Percentiles rank a stretch among this genome's conserved stretches.
Conservation (phyloP, 2,797 vertebrate species). For the Mormyrus hasselquistii region DNA sequence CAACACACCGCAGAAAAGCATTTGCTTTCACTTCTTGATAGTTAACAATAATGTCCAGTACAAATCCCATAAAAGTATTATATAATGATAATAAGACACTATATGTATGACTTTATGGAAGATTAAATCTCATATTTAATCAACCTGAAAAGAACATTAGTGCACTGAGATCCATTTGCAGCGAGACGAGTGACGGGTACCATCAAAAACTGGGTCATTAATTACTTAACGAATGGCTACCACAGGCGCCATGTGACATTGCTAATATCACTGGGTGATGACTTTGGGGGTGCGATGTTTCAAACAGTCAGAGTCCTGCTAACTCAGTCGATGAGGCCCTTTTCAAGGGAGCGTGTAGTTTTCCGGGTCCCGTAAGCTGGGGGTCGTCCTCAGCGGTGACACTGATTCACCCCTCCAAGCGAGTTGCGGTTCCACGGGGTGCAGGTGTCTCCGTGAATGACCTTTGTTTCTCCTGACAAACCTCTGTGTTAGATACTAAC, state of each 20-base stretch:
- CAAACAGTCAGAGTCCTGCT: not conserved
- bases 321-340: not conserved
- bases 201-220: not conserved
- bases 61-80: not conserved
- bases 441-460: not conserved
- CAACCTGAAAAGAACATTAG: not conserved
- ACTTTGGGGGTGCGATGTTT: not conserved
- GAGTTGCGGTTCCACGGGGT: not conserved
- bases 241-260: not conserved
- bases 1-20: not conserved
- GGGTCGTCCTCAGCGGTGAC: not conserved
- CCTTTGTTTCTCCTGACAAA: not conserved
- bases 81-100: not conserved
- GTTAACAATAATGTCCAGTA: not conserved
- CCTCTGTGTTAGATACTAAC: not conserved
- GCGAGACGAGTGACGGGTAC: not conserved
- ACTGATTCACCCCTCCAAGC: not conserved
- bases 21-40: not conserved
- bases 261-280: not conserved
- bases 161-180: not conserved
- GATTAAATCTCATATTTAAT: slow-evolving; percentile 9
- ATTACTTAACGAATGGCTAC: not conserved
- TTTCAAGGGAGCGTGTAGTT: not conserved
- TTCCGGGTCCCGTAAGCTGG: not conserved
- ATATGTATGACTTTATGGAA: not conserved